These are phyloP conservation scores for Lottia gigantea DNA, from an alignment of 2,888 invertebrate genomes.

Conservation along the genomic window DNA sequence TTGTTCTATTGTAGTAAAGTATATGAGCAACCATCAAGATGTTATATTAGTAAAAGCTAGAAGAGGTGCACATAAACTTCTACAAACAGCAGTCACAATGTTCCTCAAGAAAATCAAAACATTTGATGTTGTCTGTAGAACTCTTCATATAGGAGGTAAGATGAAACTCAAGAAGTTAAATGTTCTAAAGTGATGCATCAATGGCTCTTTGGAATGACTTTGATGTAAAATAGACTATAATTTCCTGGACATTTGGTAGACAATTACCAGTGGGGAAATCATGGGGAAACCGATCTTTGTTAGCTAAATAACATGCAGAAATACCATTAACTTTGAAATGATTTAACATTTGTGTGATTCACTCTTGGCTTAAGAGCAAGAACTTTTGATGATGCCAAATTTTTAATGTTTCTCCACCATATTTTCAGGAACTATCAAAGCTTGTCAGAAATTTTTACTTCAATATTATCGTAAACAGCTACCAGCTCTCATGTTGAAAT, in stretches of 20 bases:
- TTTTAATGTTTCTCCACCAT: background rate
- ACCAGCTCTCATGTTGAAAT: constrained; percentile 4
- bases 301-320: too few relatives aligned
- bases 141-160: constrained; percentile 8
- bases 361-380: too few relatives aligned
- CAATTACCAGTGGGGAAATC: too few relatives aligned
- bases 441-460: constrained; percentile 1
- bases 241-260: too few relatives aligned
- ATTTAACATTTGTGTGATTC: too few relatives aligned
- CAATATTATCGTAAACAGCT: background rate
- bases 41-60: background rate
- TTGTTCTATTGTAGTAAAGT: background rate
- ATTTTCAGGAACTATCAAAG: constrained; percentile 1
- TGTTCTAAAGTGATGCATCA: too few relatives aligned
- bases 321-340: too few relatives aligned
- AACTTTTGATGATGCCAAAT: too few relatives aligned
- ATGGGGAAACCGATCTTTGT: too few relatives aligned
- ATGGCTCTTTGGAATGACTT: too few relatives aligned
- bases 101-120: background rate
- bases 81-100: background rate
- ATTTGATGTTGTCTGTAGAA: background rate
- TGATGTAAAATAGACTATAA: too few relatives aligned
- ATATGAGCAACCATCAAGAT: background rate
- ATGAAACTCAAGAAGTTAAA: too few relatives aligned
- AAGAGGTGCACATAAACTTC: constrained; percentile 2